Conservation (phyloP, 1,140 invertebrate genomes). For the Papilio aristodemus region DNA sequence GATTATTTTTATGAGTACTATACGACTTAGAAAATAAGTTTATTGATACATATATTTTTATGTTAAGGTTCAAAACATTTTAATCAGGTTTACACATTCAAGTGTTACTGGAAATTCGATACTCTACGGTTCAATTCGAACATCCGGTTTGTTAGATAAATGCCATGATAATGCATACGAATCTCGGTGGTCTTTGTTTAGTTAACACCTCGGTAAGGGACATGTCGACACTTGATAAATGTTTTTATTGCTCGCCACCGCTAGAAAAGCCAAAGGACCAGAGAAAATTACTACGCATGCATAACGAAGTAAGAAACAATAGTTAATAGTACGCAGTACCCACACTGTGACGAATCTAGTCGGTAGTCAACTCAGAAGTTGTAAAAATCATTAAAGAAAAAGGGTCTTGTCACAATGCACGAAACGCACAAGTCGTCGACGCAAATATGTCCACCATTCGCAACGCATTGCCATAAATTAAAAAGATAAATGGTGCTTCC, state of each 20-base stretch:
- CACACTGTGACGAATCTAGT: constrained; percentile 60
- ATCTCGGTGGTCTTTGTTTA: constrained; percentile 49
- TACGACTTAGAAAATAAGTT: not conserved
- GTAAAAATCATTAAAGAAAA: constrained; percentile 43
- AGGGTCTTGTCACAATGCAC: constrained; percentile 45
- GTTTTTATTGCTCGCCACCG: constrained; percentile 53
- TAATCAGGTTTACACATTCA: constrained; percentile 3
- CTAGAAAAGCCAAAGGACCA: constrained; percentile 51
- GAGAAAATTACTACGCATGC: constrained; percentile 61
- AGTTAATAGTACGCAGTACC: constrained; percentile 47
- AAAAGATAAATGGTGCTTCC: constrained; percentile 73
- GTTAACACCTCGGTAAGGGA: constrained; percentile 54
- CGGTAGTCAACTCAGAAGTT: constrained; percentile 43
- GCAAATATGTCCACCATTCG: constrained; percentile 73
- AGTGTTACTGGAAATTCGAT: constrained; percentile 18
- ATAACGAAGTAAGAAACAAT: constrained; percentile 68
- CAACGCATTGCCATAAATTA: constrained; percentile 73
- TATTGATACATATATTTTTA: not conserved
- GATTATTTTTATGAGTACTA: not conserved
- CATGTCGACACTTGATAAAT: constrained; percentile 52
- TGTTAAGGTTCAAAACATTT: not conserved
- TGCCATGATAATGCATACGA: constrained; percentile 34
- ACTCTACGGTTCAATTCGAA: constrained; percentile 28
- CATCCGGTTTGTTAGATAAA: constrained; percentile 46
- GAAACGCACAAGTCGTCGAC: constrained; percentile 46